phyloP scores from a whole-genome alignment of 1,140 invertebrate species.

The Drosophila takahashii region DNA sequence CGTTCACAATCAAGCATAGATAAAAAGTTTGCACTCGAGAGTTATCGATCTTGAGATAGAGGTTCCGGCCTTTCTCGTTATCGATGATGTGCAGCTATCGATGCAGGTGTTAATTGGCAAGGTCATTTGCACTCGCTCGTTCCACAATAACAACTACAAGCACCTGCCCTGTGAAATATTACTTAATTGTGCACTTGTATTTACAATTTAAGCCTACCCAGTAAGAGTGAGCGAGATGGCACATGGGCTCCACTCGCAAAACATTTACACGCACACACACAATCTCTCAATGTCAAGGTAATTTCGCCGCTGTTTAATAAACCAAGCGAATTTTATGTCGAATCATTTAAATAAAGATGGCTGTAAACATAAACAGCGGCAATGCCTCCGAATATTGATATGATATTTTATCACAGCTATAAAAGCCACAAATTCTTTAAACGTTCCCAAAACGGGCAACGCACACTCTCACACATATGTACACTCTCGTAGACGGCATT shows the following conservation, averaged over 20 bases:
- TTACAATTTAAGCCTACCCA: slow-evolving; percentile 15
- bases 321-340: slow-evolving; percentile 29
- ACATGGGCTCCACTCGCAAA: slow-evolving; percentile 47
- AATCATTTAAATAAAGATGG: slow-evolving; percentile 37
- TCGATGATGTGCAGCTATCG: slow-evolving; percentile 15
- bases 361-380: slow-evolving; percentile 41
- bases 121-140: slow-evolving; percentile 36
- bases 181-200: slow-evolving; percentile 56
- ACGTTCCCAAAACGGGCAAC: slow-evolving; percentile 33
- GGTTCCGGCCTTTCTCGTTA: slow-evolving; percentile 25
- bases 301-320: slow-evolving; percentile 36
- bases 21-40: not conserved
- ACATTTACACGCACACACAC: slow-evolving; percentile 33
- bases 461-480: slow-evolving; percentile 20
- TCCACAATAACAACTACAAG: slow-evolving; percentile 22
- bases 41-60: slow-evolving; percentile 12
- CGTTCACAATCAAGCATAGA: not conserved
- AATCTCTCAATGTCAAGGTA: slow-evolving; percentile 75
- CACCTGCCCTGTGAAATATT: slow-evolving; percentile 60
- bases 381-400: slow-evolving; percentile 41
- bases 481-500: slow-evolving; percentile 27
- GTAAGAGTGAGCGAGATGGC: slow-evolving; percentile 44
- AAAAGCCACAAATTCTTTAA: slow-evolving; percentile 44
- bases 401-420: slow-evolving; percentile 39
- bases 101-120: slow-evolving; percentile 40